Conservation (phyloP, 1,140 invertebrate species). For the Ceratina australensis region DNA sequence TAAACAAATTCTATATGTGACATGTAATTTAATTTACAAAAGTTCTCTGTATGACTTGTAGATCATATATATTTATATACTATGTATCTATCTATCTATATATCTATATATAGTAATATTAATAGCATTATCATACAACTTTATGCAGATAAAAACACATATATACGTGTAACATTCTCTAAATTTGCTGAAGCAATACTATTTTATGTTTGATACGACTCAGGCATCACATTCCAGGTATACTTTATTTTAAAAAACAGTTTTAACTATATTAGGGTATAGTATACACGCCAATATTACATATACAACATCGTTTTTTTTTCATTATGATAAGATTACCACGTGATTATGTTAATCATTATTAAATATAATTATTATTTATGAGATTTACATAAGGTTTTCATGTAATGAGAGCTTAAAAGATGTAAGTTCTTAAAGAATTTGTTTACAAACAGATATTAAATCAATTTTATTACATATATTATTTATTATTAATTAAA, state of each 20-base stretch:
- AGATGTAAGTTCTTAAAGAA: conserved; percentile 30
- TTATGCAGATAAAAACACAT: conserved; percentile 77
- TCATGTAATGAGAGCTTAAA: neutral
- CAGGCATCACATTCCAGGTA: conserved; percentile 23
- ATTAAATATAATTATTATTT: conserved; percentile 39
- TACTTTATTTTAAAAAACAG: conserved; percentile 28
- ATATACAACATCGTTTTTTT: neutral
- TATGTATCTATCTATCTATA: conserved; percentile 43
- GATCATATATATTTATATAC: conserved; percentile 57
- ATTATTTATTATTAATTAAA: conserved; percentile 35
- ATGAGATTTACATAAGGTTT: conserved; percentile 15
- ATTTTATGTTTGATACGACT: conserved; percentile 68
- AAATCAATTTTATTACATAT: conserved; percentile 17
- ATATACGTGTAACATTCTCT: conserved; percentile 73
- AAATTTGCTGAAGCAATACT: conserved; percentile 72
- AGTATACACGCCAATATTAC: conserved; percentile 36
- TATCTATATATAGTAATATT: conserved; percentile 64
- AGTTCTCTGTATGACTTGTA: conserved; percentile 62
- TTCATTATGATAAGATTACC: conserved; percentile 42
- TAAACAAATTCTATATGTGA: conserved; percentile 57
- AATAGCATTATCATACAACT: conserved; percentile 71
- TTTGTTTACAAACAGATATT: conserved; percentile 10
- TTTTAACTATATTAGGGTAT: conserved; percentile 40
- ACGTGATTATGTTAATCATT: conserved; percentile 44
- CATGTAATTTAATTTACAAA: conserved; percentile 69